Evolutionary conservation across 30 jellyfish, hydroid and myxozoan species (phyloP).

Genomic region (Hydractinia symbiolongicarpus): DNA sequence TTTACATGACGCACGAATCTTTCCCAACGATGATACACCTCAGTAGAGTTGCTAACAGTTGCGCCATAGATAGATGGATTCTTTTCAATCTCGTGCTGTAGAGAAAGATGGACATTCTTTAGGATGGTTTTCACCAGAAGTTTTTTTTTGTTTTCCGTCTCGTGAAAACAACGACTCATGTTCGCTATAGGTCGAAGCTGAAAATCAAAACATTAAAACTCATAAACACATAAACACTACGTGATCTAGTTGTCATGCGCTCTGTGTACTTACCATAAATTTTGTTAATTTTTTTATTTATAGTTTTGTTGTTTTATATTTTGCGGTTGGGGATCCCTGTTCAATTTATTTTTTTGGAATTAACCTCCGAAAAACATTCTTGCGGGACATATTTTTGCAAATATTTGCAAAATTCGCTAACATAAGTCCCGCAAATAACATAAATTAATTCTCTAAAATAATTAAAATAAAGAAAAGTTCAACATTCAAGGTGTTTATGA

Average conservation of each 20-base stretch:
- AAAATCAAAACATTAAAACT: neutral
- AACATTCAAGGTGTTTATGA: too few species aligned
- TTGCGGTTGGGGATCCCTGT: too few species aligned
- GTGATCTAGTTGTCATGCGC: neutral
- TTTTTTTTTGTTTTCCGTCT: neutral
- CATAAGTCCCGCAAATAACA: too few species aligned
- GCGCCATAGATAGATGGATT: conserved; percentile 16
- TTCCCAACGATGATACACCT: conserved; percentile 23
- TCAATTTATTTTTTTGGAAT: too few species aligned
- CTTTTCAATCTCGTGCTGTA: conserved; percentile 27
- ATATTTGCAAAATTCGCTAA: too few species aligned
- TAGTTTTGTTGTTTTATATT: too few species aligned
- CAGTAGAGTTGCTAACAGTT: conserved; percentile 38
- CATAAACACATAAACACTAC: neutral
- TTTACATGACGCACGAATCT: conserved; percentile 16
- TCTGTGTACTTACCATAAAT: too few species aligned
- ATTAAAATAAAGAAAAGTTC: too few species aligned
- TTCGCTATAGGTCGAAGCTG: conserved; percentile 58
- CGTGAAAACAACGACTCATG: conserved; percentile 23
- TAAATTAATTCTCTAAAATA: too few species aligned
- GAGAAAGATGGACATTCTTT: conserved; percentile 9
- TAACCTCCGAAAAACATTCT: too few species aligned
- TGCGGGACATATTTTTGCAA: too few species aligned
- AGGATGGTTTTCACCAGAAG: conserved; percentile 26
- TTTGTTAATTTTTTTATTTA: too few species aligned